Conservation (phyloP, 2,797 vertebrate species). For the Bradypodion ventrale region DNA sequence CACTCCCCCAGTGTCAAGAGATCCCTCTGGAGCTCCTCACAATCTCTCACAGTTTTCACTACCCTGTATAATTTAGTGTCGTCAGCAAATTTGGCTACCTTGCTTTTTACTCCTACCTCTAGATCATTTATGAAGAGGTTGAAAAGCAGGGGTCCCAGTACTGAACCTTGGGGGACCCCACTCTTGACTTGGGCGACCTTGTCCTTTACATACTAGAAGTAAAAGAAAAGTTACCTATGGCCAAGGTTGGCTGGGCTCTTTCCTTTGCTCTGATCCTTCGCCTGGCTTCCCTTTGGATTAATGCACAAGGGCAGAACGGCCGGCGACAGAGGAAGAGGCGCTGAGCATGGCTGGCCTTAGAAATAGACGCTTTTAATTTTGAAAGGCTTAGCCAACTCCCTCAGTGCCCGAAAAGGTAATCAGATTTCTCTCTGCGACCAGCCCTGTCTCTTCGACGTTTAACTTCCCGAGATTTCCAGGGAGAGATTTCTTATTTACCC, state of each 20-base stretch:
- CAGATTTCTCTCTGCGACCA: neutral
- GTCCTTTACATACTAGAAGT: too few relatives aligned
- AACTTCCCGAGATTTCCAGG: slow-evolving; percentile 31
- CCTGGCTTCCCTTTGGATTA: neutral
- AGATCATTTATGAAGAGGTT: too few relatives aligned
- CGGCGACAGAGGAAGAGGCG: neutral
- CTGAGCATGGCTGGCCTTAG: accelerated
- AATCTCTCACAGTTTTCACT: too few relatives aligned
- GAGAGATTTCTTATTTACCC: slow-evolving; percentile 41
- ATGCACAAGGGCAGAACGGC: neutral
- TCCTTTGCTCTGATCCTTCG: neutral
- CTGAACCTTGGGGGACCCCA: too few relatives aligned
- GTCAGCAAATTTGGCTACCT: too few relatives aligned
- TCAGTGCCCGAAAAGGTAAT: slow-evolving; percentile 14
- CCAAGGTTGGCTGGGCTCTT: neutral
- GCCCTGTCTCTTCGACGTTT: neutral
- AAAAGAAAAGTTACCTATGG: too few relatives aligned
- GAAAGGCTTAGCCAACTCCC: neutral
- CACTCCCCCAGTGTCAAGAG: too few relatives aligned
- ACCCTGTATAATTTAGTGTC: too few relatives aligned
- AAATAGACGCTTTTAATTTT: neutral
- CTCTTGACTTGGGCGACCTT: too few relatives aligned
- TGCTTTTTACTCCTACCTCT: too few relatives aligned
- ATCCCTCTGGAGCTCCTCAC: too few relatives aligned
- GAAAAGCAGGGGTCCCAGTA: too few relatives aligned